A percentile compares a stretch with the other conserved stretches of the same genome.
phyloP scores from a whole-genome alignment of 2,113 vertebrate genomes.

The Parotia lawesii region DNA sequence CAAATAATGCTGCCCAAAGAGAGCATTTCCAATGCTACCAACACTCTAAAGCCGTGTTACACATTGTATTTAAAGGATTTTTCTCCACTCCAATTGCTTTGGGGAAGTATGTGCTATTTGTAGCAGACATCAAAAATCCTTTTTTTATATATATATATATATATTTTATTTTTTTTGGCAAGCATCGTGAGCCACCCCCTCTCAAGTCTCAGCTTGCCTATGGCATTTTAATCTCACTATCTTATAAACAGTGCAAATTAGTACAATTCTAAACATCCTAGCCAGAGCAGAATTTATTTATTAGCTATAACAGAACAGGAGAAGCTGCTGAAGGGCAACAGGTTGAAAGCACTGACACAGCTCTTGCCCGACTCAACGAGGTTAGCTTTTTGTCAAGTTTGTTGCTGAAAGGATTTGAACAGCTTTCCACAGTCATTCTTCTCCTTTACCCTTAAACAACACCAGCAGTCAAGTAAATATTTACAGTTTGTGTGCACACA shows the following conservation, averaged over 20 bases:
- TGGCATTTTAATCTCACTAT: constrained; percentile 57
- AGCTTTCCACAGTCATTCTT: not conserved
- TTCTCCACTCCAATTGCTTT: constrained; percentile 17
- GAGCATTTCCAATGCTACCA: not conserved
- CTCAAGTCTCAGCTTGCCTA: constrained; percentile 48
- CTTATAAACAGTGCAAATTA: constrained; percentile 62
- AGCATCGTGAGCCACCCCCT: not conserved
- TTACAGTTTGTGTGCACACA: constrained; percentile 41
- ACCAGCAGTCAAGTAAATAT: constrained; percentile 50
- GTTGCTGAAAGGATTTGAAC: not conserved
- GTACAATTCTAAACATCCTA: constrained; percentile 50
- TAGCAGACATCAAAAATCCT: constrained; percentile 22
- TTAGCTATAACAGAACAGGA: constrained; percentile 27
- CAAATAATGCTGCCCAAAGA: not conserved
- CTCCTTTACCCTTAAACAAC: not conserved
- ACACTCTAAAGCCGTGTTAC: constrained; percentile 18
- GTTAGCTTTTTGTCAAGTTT: not conserved
- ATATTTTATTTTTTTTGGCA: not conserved
- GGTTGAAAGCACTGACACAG: not conserved
- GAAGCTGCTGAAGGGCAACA: constrained; percentile 8
- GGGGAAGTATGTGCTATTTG: constrained; percentile 36
- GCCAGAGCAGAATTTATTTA: constrained; percentile 28
- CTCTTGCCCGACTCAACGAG: not conserved
- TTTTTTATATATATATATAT: not conserved
- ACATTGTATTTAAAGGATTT: not conserved